Conservation (phyloP, 2,113 vertebrate genomes). For the Empidonax alnorum region DNA sequence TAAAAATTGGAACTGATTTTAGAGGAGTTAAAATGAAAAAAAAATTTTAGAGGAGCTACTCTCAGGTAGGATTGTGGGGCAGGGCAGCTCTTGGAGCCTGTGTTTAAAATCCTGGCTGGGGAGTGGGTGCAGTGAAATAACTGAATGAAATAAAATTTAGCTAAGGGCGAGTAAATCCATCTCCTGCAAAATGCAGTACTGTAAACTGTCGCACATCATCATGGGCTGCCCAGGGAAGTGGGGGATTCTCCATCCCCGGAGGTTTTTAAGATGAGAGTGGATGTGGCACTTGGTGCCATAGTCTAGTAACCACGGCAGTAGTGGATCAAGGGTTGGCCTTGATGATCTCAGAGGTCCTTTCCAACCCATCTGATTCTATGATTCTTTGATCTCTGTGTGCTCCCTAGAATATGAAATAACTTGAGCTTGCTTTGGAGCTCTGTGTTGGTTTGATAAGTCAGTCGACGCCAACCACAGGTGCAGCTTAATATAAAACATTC, state of each 20-base stretch:
- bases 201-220: neutral
- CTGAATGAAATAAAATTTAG: neutral
- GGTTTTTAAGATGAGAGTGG: too few relatives aligned
- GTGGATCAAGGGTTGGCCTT: too few relatives aligned
- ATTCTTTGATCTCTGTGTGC: neutral
- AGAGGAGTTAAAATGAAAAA: neutral
- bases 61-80: rapidly evolving
- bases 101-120: neutral
- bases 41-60: neutral
- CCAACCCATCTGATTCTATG: too few relatives aligned
- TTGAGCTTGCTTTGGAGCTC: neutral
- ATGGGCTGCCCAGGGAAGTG: too few relatives aligned
- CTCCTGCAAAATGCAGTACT: neutral
- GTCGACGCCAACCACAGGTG: neutral
- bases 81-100: neutral
- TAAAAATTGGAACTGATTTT: neutral
- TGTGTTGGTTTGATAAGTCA: neutral
- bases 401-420: neutral
- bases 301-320: too few relatives aligned
- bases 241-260: too few relatives aligned
- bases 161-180: neutral
- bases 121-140: neutral
- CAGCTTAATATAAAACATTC: neutral
- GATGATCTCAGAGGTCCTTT: too few relatives aligned
- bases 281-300: too few relatives aligned